phyloP scores from a whole-genome alignment of 2,888 invertebrate genomes.

The Stenotaenia linearis region DNA sequence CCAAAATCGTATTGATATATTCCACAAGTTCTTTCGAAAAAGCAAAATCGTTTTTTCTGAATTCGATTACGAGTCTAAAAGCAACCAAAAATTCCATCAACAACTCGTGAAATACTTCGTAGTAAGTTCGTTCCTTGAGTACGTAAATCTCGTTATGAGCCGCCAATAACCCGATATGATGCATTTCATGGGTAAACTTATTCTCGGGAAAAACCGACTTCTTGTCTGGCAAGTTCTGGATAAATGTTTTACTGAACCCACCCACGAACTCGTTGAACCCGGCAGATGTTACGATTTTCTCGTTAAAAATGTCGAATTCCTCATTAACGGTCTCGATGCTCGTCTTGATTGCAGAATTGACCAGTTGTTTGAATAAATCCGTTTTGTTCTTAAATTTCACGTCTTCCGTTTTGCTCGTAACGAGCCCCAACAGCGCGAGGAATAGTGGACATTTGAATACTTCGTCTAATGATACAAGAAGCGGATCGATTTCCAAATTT shows the following conservation, averaged over 20 bases:
- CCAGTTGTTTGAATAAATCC: background rate
- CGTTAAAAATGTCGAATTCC: constrained; percentile 8
- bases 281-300: background rate
- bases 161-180: background rate
- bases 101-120: background rate
- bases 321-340: background rate
- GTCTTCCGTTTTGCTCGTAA: background rate
- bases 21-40: background rate
- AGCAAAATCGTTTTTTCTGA: background rate
- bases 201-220: background rate
- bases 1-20: background rate
- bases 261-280: background rate
- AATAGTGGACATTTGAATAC: background rate
- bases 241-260: background rate
- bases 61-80: background rate
- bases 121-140: background rate
- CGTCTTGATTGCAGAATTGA: background rate
- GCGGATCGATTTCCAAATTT: background rate
- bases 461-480: background rate
- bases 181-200: background rate
- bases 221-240: background rate
- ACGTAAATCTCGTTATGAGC: background rate
- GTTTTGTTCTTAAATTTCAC: background rate
- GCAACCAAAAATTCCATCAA: background rate
- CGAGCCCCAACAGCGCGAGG: background rate